Evolutionary conservation across 2,888 invertebrate genomes (phyloP).

Genomic region (Agrilus mali): DNA sequence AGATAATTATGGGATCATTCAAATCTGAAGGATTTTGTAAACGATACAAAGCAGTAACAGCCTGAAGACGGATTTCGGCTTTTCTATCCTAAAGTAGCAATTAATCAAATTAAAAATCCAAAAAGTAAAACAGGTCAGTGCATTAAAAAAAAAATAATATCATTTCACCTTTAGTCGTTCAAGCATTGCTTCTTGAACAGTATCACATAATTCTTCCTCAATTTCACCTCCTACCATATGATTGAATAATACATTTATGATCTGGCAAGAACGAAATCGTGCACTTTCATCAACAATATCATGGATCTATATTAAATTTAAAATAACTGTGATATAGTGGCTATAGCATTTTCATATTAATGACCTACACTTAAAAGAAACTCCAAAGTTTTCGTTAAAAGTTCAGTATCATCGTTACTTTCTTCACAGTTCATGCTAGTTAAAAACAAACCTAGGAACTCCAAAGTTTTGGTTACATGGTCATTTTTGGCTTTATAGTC

Average conservation of each 20-base stretch:
- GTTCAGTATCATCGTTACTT: too few species aligned
- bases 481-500: too few species aligned
- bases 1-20: constrained; percentile 61
- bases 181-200: constrained; percentile 56
- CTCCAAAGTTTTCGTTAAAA: too few species aligned
- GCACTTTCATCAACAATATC: constrained; percentile 41
- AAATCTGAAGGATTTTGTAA: constrained; percentile 67
- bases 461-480: too few species aligned
- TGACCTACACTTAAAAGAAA: too few species aligned
- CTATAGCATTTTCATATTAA: too few species aligned
- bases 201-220: constrained; percentile 63
- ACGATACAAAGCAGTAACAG: constrained; percentile 63
- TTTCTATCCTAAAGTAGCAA: constrained; percentile 49
- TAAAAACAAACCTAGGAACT: too few species aligned
- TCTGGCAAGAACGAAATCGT: constrained; percentile 64
- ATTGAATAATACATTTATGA: constrained; percentile 61
- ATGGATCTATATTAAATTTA: constrained; percentile 27
- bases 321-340: too few species aligned
- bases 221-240: constrained; percentile 58
- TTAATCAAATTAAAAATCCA: neutral
- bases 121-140: neutral
- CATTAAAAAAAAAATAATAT: constrained; percentile 3
- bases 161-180: constrained; percentile 42
- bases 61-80: constrained; percentile 64
- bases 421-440: too few species aligned